Conservation (phyloP, 2,113 vertebrate genomes). For the Bothrops jararaca region DNA sequence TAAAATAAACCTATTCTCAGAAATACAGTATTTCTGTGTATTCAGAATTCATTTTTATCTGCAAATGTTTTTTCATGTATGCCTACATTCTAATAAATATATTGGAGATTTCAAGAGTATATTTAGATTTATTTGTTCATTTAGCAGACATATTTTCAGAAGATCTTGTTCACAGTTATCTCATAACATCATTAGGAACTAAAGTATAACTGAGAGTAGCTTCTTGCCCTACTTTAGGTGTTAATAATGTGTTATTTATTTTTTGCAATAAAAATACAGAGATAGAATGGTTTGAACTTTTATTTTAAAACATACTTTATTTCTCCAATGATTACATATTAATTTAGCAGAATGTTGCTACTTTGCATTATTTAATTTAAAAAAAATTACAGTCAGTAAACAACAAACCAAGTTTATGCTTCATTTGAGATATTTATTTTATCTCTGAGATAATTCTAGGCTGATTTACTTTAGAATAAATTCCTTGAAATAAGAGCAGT, state of each 20-base stretch:
- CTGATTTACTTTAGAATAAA: not conserved
- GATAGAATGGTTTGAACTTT: conserved; percentile 30
- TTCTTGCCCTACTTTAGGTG: conserved; percentile 29
- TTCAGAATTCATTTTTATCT: not conserved
- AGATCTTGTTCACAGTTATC: conserved; percentile 26
- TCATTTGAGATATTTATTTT: conserved; percentile 44
- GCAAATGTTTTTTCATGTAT: not conserved
- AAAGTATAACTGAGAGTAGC: not conserved
- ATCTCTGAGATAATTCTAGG: not conserved
- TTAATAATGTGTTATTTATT: conserved; percentile 4
- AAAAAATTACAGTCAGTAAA: conserved; percentile 38
- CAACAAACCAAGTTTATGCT: conserved; percentile 22
- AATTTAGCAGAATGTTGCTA: conserved; percentile 40
- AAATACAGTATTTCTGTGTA: not conserved
- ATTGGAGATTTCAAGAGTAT: conserved; percentile 3
- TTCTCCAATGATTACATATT: conserved; percentile 34
- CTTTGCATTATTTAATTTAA: conserved; percentile 39
- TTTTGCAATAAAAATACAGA: conserved; percentile 13
- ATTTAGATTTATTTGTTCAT: conserved; percentile 35
- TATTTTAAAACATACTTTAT: conserved; percentile 31
- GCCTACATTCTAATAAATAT: not conserved
- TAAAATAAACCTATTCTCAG: not conserved
- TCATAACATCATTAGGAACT: conserved; percentile 21
- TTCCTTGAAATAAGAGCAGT: not conserved
- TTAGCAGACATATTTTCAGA: not conserved